phyloP scores from a whole-genome alignment of 2,113 vertebrate species.

The chimpanzee (Pan troglodytes) region NHGRI_mPanTro3-v2.1_pri NC_072407.2:67200001-67200500 shows the following conservation, averaged over 20 bases:
- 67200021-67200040: neutral
- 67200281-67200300: neutral
- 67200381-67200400: neutral
- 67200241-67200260: neutral
- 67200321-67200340: conserved; percentile 23
- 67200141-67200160: neutral
- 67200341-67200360: neutral
- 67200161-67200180: neutral
- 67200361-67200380: neutral
- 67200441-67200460: neutral
- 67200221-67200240: conserved; percentile 32
- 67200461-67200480: neutral
- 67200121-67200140: neutral
- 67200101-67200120: neutral
- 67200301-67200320: neutral
- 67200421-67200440: neutral
- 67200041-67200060: neutral
- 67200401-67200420: neutral
- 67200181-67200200: neutral
- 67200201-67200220: neutral
- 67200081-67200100: neutral
- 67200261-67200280: conserved; percentile 49
- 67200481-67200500: neutral
- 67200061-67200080: accelerated
- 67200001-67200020: neutral